Base-by-base conservation (phyloP, 2,888 invertebrate genomes). In the Parnassius orleans region DNA sequence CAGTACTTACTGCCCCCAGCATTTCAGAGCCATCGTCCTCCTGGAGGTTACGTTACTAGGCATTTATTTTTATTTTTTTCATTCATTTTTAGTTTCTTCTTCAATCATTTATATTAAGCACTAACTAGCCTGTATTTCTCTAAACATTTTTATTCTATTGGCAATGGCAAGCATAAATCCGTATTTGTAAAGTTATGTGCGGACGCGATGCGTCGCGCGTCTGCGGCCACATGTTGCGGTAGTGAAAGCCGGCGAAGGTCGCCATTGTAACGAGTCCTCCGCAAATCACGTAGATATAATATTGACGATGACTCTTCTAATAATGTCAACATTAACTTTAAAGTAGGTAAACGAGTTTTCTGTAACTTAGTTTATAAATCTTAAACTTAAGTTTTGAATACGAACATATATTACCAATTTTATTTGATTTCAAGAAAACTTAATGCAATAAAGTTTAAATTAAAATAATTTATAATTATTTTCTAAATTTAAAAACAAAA, bases 241-340 rank as follows among this genome's bases (percentile, higher is more conserved):
- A 42, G 58, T 56, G 60, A 63, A 63, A 60, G 59, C 60, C 24
- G 41, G 42, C 53, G 52, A 56, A 63, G 59, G 63, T 59, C 55
- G 46, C 51, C 44, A 15, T 52, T 46, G 55, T 53, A 42, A 33
- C 7, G 48, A 15, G 42, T 42, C 58, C 53, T 47, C 53, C 48
- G 9, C 47, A 42, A 53, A 57, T 48, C 53, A 57, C 43, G 15
- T 48, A 56, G 51, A 61, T 61, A 46, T 33, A 33, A 33, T 56
- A 52, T 57, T 24, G 47, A 62, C 42, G 41, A 54, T 56, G 46
- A 53, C 47, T 61, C 41, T 3, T 33, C 44, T 48, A 12, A 43
- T 44, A n/a, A 44, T 24, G 24, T 42, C 44, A 2, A 41, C 14
- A 33, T 51, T 61, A 10, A 15, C 33, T 51, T 14, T 14, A 48